Percentiles rank a stretch among this genome's conserved stretches.
Evolutionary conservation across 2,888 invertebrate genomes (phyloP).

Genomic region (Plebejus anna): DNA sequence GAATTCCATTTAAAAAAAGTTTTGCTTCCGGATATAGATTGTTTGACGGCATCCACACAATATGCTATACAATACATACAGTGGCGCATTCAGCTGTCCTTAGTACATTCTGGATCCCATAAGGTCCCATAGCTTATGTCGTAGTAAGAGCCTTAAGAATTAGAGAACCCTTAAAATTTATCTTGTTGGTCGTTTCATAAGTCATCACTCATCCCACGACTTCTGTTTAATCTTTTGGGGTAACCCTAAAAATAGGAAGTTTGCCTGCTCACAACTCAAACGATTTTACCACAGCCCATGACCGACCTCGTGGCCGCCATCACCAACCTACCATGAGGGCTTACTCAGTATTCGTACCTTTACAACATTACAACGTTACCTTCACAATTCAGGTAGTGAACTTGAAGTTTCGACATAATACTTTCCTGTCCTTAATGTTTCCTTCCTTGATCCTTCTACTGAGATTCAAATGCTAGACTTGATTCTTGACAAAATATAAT

Average conservation of each 20-base stretch:
- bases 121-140: too few relatives aligned
- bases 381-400: not conserved
- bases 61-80: not conserved
- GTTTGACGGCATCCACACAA: not conserved
- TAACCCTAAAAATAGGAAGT: too few relatives aligned
- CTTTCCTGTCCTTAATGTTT: conserved; percentile 9
- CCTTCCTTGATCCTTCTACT: not conserved
- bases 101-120: too few relatives aligned
- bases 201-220: too few relatives aligned
- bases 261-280: not conserved
- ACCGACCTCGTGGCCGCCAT: not conserved
- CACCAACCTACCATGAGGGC: not conserved
- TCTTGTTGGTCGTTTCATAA: too few relatives aligned
- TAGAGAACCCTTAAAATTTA: too few relatives aligned
- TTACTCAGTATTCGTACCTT: not conserved
- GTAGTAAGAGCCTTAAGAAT: too few relatives aligned
- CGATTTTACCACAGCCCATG: not conserved
- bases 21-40: not conserved
- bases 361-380: not conserved
- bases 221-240: too few relatives aligned
- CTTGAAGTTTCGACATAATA: not conserved
- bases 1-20: conserved; percentile 10
- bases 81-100: too few relatives aligned
- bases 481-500: too few relatives aligned
- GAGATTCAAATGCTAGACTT: not conserved